Percentiles rank a stretch among this genome's conserved stretches.
These are phyloP conservation scores for Elachura formosa DNA, from an alignment of 2,113 vertebrate genomes.

Conservation along the genomic window DNA sequence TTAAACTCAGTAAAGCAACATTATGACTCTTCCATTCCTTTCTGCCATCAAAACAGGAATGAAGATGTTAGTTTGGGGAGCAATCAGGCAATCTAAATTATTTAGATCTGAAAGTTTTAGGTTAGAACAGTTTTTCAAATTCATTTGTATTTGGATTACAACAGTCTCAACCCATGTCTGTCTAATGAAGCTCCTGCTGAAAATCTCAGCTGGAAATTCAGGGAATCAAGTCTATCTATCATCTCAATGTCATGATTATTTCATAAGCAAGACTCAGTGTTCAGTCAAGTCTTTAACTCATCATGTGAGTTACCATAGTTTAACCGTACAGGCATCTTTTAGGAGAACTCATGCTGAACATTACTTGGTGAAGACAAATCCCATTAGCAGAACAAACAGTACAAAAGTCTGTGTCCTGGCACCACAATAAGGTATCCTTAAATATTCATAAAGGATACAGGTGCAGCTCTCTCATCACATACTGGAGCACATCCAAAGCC, in stretches of 20 bases:
- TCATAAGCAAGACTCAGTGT: constrained; percentile 72
- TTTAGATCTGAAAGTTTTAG: constrained; percentile 60
- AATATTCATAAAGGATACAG: constrained; percentile 43
- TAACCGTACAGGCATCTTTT: constrained; percentile 64
- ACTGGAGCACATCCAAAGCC: constrained; percentile 18
- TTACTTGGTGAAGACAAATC: constrained; percentile 57
- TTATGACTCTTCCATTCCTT: constrained; percentile 13
- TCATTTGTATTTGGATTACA: constrained; percentile 64
- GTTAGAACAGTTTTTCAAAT: constrained; percentile 63
- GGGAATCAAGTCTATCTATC: constrained; percentile 68
- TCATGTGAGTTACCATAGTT: constrained; percentile 61
- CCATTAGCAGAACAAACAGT: constrained; percentile 61
- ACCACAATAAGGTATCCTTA: not conserved
- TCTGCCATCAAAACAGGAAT: constrained; percentile 53
- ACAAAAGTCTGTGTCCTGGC: constrained; percentile 1
- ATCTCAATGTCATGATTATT: constrained; percentile 75
- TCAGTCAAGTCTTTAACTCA: constrained; percentile 75
- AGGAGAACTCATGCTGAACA: constrained; percentile 65
- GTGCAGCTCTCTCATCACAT: constrained; percentile 1
- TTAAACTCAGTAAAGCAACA: constrained; percentile 22
- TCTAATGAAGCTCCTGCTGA: constrained; percentile 73
- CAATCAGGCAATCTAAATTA: constrained; percentile 64
- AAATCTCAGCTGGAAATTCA: constrained; percentile 75
- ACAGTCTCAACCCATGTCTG: constrained; percentile 48
- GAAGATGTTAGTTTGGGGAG: constrained; percentile 61